Base-by-base conservation (phyloP, 37 sponge, comb jelly and placozoan genomes). In the Mnemiopsis leidyi region DNA sequence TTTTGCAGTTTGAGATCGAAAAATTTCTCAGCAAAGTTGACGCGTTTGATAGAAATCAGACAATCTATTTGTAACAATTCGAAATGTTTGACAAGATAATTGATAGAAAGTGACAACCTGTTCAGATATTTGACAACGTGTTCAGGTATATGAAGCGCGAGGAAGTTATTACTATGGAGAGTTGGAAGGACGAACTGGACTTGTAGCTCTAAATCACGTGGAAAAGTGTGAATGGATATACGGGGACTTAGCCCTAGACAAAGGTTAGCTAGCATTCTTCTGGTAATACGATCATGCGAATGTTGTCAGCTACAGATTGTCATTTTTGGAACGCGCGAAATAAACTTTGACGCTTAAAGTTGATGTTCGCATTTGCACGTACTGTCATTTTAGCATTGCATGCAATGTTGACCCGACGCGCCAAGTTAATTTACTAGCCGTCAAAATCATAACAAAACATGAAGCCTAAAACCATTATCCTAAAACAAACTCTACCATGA, bases 151-250 rank as follows among this genome's bases (percentile, higher is more conserved):
- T 37, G 90, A 85, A 25, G 48, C 23, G 39, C 39, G 90, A 36
- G 90, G 61, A 28, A 85, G 30, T 39, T 23, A 85, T 23, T 85
- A 40, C 3, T 85, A 36, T 28, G 90, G 61, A 23, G 90, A 33
- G 9, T n/a, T 85, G 5, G 90, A 3, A 1, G 48, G 25, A 39
- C 23, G 36, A 33, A 21, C 40, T 3, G 90, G 90, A 0, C 26
- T 23, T 0, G 61, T 85, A 28, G 61, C 61, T 18, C 21, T 38
- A 2, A 26, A 33, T 33, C 32, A 40, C 29, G 35, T 33, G 9
- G 90, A 85, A 26, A 38, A 85, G 29, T 85, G 90, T 39, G 90
- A 85, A 26, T 85, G 90, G 90, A 85, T 85, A 40, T 85, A 85
- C 90, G 90, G 90, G 26, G 48, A 85, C 90, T 24, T 85, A 7